A percentile compares a stretch with the other conserved stretches of the same genome.
Conservation (phyloP, 1,140 invertebrate species). For the Pseudobourletiella spinata region DNA sequence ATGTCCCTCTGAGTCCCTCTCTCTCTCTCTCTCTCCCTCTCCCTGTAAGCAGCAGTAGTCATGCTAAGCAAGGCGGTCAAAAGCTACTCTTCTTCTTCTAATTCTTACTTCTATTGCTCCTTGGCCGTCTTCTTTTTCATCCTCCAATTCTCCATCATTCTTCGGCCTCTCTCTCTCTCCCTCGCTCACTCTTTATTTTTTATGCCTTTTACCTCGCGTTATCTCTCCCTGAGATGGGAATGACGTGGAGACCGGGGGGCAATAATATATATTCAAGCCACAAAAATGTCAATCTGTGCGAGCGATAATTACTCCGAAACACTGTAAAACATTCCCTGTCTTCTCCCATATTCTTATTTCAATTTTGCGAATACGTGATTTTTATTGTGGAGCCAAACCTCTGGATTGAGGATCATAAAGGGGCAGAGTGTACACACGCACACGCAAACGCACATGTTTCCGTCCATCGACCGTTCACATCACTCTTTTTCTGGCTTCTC, state of each 20-base stretch:
- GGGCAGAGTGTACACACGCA: no score
- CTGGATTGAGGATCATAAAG: no score
- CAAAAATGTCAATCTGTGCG: background rate
- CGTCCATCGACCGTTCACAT: no score
- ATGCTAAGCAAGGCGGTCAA: background rate
- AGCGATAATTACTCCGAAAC: background rate
- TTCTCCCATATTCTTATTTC: background rate
- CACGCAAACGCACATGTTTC: no score
- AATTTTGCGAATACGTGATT: constrained; percentile 6
- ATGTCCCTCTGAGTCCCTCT: background rate
- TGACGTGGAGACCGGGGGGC: background rate
- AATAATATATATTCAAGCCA: background rate
- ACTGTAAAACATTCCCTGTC: background rate
- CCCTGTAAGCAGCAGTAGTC: background rate
- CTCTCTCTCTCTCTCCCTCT: background rate
- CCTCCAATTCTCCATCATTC: background rate
- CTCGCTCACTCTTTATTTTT: background rate
- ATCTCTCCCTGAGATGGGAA: background rate
- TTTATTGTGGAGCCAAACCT: no score
- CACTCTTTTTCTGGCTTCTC: no score
- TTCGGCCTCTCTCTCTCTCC: background rate
- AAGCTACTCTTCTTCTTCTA: constrained; percentile 1
- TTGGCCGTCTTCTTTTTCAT: no score
- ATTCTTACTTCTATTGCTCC: background rate
- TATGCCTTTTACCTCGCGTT: background rate